Evolutionary conservation across 2,113 vertebrate species (phyloP).

Genomic region (Phoxinus phoxinus): DNA sequence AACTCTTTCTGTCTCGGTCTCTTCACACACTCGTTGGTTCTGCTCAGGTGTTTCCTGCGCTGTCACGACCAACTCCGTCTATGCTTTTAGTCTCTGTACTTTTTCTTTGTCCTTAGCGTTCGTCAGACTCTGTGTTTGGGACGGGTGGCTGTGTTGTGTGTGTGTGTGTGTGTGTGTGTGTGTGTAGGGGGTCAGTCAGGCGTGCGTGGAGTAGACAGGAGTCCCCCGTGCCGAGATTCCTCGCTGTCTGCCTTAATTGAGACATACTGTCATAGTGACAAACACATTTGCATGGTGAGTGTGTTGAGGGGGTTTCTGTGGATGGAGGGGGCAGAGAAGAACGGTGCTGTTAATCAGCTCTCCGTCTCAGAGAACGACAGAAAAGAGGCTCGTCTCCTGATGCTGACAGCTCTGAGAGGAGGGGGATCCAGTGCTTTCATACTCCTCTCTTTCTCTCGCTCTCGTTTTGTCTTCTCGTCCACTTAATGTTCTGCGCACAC

Average conservation of each 20-base stretch:
- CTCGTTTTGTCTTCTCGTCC: conserved; percentile 9
- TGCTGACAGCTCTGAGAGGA: conserved; percentile 78
- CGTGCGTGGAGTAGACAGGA: conserved; percentile 77
- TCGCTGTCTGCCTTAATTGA: conserved; percentile 90
- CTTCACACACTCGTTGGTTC: too few species aligned
- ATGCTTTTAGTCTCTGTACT: background rate
- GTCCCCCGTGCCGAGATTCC: conserved; percentile 75
- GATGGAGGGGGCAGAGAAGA: background rate
- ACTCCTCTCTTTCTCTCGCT: background rate
- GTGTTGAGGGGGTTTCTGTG: conserved; percentile 75
- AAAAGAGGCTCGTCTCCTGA: conserved; percentile 77
- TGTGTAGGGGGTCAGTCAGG: conserved; percentile 83
- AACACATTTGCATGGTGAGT: conserved; percentile 96
- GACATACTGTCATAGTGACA: conserved; percentile 98
- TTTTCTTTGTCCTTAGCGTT: conserved; percentile 63
- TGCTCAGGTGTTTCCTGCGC: background rate
- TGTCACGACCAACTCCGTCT: too few species aligned
- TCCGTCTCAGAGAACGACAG: conserved; percentile 70
- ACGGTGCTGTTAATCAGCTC: conserved; percentile 90
- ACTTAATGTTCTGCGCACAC: background rate
- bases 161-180: conserved; percentile 65
- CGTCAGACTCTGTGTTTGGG: conserved; percentile 39
- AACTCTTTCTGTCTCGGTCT: conserved; percentile 32
- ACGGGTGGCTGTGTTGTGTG: conserved; percentile 49
- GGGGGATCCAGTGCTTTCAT: background rate